A percentile compares a stretch with the other conserved stretches of the same genome.
Evolutionary conservation across 1,140 invertebrate species (phyloP).

Genomic region (Hesperophylax magnus): DNA sequence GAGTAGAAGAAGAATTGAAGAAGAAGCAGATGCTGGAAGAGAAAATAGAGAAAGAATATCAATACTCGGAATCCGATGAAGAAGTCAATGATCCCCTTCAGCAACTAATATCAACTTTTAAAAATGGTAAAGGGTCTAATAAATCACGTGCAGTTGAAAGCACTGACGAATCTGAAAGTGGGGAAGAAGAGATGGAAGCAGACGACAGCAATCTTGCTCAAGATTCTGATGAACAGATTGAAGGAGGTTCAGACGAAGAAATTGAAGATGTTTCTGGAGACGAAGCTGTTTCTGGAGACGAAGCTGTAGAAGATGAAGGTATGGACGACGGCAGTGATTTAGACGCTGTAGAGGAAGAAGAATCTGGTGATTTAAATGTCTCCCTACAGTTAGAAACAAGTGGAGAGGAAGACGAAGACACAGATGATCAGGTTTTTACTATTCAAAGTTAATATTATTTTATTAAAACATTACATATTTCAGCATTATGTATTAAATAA

Average conservation of each 20-base stretch:
- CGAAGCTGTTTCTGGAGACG: not conserved
- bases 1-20: constrained; percentile 63
- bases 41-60: constrained; percentile 59
- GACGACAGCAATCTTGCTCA: not conserved
- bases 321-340: constrained; percentile 48
- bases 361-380: constrained; percentile 52
- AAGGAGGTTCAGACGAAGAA: not conserved
- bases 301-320: constrained; percentile 48
- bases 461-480: too few species aligned
- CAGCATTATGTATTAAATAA: too few species aligned
- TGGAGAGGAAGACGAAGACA: constrained; percentile 39
- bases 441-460: not conserved
- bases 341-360: constrained; percentile 60
- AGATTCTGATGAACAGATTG: not conserved
- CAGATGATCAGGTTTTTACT: constrained; percentile 31
- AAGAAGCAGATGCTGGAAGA: constrained; percentile 64
- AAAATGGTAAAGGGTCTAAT: constrained; percentile 32
- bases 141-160: constrained; percentile 56
- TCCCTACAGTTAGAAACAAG: constrained; percentile 24
- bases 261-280: not conserved
- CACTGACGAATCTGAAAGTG: constrained; percentile 52
- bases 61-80: constrained; percentile 65
- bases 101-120: constrained; percentile 72
- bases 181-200: constrained; percentile 46
- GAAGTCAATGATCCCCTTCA: constrained; percentile 71